A percentile compares a stretch with the other conserved stretches of the same genome.
Evolutionary conservation across 1,140 invertebrate genomes (phyloP).

Genomic region (Coptotermes formosanus): DNA sequence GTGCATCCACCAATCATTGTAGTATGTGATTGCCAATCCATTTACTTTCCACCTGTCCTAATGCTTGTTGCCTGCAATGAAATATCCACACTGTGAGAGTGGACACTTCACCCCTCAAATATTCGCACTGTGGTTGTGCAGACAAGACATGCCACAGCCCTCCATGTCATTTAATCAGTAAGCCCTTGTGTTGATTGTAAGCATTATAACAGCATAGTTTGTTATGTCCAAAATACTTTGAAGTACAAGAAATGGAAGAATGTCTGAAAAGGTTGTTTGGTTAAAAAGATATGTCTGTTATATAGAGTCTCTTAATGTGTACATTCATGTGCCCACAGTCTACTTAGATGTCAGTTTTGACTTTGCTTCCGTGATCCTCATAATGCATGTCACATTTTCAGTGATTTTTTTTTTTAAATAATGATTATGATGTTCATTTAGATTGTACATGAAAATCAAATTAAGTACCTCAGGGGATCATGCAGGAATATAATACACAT

Average conservation of each 20-base stretch:
- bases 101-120: neutral
- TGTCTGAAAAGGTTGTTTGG: neutral
- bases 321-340: neutral
- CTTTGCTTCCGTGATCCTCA: too few relatives aligned
- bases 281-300: neutral
- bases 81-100: neutral
- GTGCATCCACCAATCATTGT: neutral
- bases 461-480: too few relatives aligned
- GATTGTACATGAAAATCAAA: too few relatives aligned
- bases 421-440: neutral
- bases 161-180: neutral
- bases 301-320: neutral
- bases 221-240: neutral
- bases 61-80: too few relatives aligned
- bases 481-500: too few relatives aligned
- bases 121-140: neutral
- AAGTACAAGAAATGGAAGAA: neutral
- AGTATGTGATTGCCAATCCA: neutral
- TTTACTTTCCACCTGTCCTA: neutral
- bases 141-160: neutral
- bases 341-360: neutral
- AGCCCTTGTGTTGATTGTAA: slow-evolving; percentile 7
- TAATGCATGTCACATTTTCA: neutral
- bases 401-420: neutral
- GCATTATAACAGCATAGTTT: neutral